Conservation (phyloP, 2,888 invertebrate species). For the Globia sparganii region DNA sequence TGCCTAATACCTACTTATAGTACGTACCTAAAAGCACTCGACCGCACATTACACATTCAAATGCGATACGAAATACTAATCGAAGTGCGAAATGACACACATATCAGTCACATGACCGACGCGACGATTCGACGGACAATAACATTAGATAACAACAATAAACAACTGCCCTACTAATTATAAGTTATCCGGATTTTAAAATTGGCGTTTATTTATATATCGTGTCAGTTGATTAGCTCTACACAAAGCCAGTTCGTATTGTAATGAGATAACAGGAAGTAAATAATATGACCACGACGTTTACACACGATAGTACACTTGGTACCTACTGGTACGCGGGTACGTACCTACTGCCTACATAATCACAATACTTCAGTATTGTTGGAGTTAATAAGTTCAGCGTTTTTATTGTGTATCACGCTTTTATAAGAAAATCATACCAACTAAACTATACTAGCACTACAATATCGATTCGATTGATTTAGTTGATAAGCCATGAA, state of each 20-base stretch:
- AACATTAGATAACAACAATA: constrained; percentile 32
- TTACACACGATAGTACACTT: not conserved
- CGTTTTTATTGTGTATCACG: constrained; percentile 21
- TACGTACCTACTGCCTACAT: not conserved
- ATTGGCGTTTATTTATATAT: not conserved
- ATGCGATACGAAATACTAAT: constrained; percentile 31
- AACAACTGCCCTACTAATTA: constrained; percentile 30
- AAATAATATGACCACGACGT: not conserved
- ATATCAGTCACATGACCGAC: constrained; percentile 38
- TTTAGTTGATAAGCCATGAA: too few species aligned
- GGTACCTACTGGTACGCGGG: not conserved
- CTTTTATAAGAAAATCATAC: constrained; percentile 9
- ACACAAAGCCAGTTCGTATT: not conserved
- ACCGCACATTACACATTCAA: constrained; percentile 11
- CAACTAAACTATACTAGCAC: not conserved
- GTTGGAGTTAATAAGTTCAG: constrained; percentile 9
- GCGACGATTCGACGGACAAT: constrained; percentile 6
- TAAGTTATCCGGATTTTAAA: constrained; percentile 1
- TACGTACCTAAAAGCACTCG: not conserved
- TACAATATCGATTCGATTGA: constrained; percentile 14
- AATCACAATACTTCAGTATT: not conserved
- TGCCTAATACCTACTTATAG: not conserved
- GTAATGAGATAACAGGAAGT: not conserved
- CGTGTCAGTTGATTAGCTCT: not conserved
- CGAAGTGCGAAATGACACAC: constrained; percentile 21